Percentiles rank a stretch among this genome's conserved stretches.
Conservation (phyloP, 2,888 invertebrate species). For the Helobdella robusta region DNA sequence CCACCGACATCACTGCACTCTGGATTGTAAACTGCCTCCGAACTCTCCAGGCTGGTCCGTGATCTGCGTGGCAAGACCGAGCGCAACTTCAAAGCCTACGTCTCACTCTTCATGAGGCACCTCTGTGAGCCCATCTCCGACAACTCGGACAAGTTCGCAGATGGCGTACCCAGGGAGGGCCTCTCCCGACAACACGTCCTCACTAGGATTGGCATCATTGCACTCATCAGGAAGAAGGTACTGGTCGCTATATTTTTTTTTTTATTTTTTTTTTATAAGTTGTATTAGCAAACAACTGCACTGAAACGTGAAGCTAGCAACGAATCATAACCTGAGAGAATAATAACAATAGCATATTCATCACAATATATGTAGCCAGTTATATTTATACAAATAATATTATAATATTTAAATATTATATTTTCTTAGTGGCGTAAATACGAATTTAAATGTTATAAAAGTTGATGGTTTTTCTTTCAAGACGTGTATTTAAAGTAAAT, state of each 20-base stretch:
- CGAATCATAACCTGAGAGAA: no score
- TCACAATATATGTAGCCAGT: no score
- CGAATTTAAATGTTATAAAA: no score
- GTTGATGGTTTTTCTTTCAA: no score
- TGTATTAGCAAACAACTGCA: neutral
- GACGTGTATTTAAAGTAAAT: no score
- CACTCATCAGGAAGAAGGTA: conserved; percentile 82
- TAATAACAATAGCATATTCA: no score
- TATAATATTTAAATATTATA: no score
- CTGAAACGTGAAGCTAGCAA: no score
- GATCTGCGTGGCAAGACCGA: conserved; percentile 36
- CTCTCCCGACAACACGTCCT: conserved; percentile 87
- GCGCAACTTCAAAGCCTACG: conserved; percentile 55
- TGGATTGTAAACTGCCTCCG: no score
- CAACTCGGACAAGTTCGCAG: conserved; percentile 34
- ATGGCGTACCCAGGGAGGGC: conserved; percentile 59
- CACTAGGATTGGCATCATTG: conserved; percentile 93
- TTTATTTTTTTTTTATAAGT: neutral
- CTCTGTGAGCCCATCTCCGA: conserved; percentile 36
- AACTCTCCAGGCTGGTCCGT: conserved; percentile 36
- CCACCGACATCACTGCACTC: no score
- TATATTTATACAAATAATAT: no score
- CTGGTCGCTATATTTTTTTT: neutral
- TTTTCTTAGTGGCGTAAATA: no score
- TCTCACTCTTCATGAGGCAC: conserved; percentile 37